A percentile compares a stretch with the other conserved stretches of the same genome.
Conservation (phyloP, 2,113 vertebrate genomes). For the Piaya cayana region DNA sequence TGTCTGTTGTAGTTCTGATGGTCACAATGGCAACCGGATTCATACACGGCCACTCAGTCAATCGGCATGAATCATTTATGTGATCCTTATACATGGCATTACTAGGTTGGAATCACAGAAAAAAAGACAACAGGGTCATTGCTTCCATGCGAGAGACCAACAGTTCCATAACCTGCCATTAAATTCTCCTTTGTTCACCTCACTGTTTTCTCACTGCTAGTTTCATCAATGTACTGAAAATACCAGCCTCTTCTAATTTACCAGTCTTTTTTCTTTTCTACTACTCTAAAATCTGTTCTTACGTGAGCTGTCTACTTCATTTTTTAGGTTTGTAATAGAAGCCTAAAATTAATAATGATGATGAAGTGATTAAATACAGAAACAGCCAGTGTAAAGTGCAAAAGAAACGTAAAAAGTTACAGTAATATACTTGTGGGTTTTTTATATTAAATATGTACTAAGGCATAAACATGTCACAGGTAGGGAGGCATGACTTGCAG, state of each 20-base stretch:
- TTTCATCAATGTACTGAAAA: neutral
- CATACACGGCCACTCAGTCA: constrained; percentile 20
- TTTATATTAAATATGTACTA: neutral
- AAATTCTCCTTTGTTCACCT: neutral
- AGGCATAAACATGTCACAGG: neutral
- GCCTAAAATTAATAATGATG: neutral
- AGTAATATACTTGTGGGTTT: neutral
- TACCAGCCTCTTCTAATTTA: neutral
- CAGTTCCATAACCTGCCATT: neutral
- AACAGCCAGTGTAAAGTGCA: neutral
- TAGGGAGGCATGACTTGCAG: neutral
- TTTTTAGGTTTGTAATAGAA: neutral
- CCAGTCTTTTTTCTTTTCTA: neutral
- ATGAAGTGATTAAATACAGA: neutral
- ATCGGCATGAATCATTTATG: constrained; percentile 55
- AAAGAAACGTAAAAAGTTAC: neutral
- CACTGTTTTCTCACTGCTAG: neutral
- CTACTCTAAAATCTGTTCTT: neutral
- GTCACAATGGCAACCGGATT: constrained; percentile 33
- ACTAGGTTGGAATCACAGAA: constrained; percentile 40
- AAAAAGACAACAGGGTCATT: neutral
- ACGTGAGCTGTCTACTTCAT: neutral
- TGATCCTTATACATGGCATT: constrained; percentile 35
- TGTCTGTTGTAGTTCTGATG: neutral
- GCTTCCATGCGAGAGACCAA: neutral